Base-by-base conservation (phyloP, 64 coral and sea anemone species). In the Pocillopora verrucosa region DNA sequence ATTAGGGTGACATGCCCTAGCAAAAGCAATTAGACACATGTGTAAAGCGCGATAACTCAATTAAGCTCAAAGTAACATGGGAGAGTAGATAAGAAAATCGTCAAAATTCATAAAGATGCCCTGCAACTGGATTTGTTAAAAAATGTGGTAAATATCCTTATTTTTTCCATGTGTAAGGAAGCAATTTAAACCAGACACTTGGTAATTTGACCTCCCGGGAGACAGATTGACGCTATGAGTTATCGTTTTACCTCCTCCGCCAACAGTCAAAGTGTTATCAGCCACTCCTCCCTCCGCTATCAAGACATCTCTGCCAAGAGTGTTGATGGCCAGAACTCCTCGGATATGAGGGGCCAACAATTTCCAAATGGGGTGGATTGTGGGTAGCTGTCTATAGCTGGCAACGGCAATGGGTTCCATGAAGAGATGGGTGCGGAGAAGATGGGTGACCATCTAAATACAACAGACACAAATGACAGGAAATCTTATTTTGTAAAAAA, bases 401-500 rank as follows among this genome's bases (percentile, higher is more conserved):
- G 95, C 89, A 38, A 98, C 92, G 26, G 95, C 89, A 75, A 98
- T 89, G 37, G 87, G 83, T 77, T 98, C 95, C 89, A 94, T 98
- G 36, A 91, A 72, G 16, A 98, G 86, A 80, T 98, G 95, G 17
- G 92, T 94, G 5, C 79, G 69, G 26, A 98, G 74, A 58, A 98
- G 85, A 83, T 92, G 95, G 38, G 79, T 79, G 78, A 92, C 60
- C 95, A 98, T 94, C 95, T 98, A 5, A 60, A 35, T 57, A 77
- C 56, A 56, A 77, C 5, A 11, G 19, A 19, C 5, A 51, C 16
- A 77, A 10, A 51, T 77, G 41, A 75, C 34, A 75, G 12, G 25
- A 16, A 34, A 35, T 41, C 0, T 30, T 30, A 10, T 11, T 36
- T 75, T 11, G 73, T 13, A 63, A 15, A 15, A 15, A 17, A 17